phyloP scores from a whole-genome alignment of 92 coral and sea anemone genomes.

The Zoanthus sociatus region DNA sequence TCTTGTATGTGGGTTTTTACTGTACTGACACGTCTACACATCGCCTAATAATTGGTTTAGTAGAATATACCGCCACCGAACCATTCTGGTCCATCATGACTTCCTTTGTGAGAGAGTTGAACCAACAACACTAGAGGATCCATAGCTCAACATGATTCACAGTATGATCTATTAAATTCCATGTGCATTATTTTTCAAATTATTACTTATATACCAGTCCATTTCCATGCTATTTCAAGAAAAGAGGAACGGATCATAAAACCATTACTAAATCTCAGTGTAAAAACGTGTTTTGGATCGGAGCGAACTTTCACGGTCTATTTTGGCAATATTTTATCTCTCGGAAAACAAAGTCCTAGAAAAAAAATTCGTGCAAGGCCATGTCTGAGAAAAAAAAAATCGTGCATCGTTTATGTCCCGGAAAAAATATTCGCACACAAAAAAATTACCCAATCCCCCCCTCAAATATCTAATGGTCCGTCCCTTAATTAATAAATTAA shows the following conservation, averaged over 20 bases:
- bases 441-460: no score
- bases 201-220: constrained; percentile 15
- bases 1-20: neutral
- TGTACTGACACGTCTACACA: constrained; percentile 6
- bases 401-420: constrained; percentile 27
- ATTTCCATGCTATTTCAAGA: constrained; percentile 21
- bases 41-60: constrained; percentile 28
- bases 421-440: neutral
- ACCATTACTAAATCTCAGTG: constrained; percentile 24
- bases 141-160: constrained; percentile 25
- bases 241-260: constrained; percentile 9
- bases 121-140: constrained; percentile 27
- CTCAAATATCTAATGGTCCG: no score
- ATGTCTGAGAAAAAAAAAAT: constrained; percentile 22
- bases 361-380: constrained; percentile 26
- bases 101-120: constrained; percentile 28
- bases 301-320: constrained; percentile 27
- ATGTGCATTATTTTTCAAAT: constrained; percentile 22
- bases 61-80: constrained; percentile 26
- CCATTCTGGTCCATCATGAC: constrained; percentile 24
- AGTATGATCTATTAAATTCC: constrained; percentile 28
- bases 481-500: no score
- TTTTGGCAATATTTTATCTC: constrained; percentile 26
- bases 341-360: constrained; percentile 23
- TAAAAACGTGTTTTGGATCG: constrained; percentile 25